Percentiles rank a stretch among this genome's conserved stretches.
Evolutionary conservation across 2,113 vertebrate species (phyloP).

Genomic region (Canis aureus): DNA sequence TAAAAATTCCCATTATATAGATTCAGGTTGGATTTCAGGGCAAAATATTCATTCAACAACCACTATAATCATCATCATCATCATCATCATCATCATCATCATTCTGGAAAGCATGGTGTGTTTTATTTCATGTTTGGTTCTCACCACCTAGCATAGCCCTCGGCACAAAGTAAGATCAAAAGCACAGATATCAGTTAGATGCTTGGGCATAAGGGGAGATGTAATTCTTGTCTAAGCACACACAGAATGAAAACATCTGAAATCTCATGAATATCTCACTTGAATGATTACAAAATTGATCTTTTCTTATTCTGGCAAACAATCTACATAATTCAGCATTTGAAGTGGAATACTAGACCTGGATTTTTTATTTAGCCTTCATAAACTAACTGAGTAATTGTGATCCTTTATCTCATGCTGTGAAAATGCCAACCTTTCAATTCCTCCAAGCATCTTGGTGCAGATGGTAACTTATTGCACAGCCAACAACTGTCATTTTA

Average conservation of each 20-base stretch:
- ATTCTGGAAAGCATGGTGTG: background rate
- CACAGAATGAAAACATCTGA: background rate
- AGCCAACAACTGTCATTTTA: constrained; percentile 60
- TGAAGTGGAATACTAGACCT: constrained; percentile 30
- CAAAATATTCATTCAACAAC: background rate
- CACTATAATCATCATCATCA: background rate
- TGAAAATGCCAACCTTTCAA: constrained; percentile 64
- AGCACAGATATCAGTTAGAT: background rate
- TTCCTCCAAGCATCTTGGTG: constrained; percentile 36
- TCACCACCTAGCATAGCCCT: background rate
- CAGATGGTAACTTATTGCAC: constrained; percentile 68
- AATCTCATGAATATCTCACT: background rate
- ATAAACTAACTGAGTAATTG: constrained; percentile 50
- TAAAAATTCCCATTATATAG: background rate
- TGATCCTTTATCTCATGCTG: constrained; percentile 57
- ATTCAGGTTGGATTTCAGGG: background rate
- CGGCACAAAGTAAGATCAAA: background rate
- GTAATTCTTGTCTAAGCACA: background rate
- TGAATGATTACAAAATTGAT: background rate
- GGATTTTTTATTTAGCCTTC: constrained; percentile 24
- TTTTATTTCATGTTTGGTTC: background rate
- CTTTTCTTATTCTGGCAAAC: background rate
- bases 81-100: background rate
- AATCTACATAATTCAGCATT: background rate
- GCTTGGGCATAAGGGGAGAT: background rate